Conservation (phyloP, 37 sponge, comb jelly and placozoan species). For the Bolinopsis microptera region DNA sequence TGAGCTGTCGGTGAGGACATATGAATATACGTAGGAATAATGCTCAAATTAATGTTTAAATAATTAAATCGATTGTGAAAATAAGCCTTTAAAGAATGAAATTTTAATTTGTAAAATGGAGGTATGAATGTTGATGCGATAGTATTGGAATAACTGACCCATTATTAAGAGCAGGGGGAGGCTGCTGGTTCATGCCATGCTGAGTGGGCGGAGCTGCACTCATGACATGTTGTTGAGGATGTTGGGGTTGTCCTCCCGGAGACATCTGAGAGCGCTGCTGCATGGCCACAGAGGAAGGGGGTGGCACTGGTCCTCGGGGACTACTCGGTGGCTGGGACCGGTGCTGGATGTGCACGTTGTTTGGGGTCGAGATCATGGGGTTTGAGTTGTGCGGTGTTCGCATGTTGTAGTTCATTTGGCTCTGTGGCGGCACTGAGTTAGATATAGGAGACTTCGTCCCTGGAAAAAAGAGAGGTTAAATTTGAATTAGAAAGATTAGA, state of each 20-base stretch:
- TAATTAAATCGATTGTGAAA: no score
- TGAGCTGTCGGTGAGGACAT: no score
- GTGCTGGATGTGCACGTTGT: conserved; percentile 9
- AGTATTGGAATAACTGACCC: conserved; percentile 18
- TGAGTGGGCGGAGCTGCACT: background rate
- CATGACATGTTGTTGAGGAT: background rate
- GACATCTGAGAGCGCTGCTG: conserved; percentile 17
- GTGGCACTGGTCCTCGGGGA: conserved; percentile 4
- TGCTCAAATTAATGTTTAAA: no score
- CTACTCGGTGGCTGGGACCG: conserved; percentile 16
- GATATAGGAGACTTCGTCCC: background rate
- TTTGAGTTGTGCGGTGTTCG: background rate
- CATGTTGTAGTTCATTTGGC: background rate
- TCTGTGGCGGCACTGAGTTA: background rate
- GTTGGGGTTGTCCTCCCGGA: background rate
- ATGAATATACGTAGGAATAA: no score
- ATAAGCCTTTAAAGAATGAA: no score
- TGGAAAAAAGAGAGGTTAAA: no score
- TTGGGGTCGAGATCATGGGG: background rate
- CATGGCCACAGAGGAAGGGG: background rate
- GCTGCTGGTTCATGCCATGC: background rate
- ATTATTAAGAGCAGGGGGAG: background rate
- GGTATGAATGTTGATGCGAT: no score
- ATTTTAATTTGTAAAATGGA: no score
- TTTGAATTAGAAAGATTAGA: no score